Conservation (phyloP, 2,888 invertebrate species). For the Esperia sulphurella region DNA sequence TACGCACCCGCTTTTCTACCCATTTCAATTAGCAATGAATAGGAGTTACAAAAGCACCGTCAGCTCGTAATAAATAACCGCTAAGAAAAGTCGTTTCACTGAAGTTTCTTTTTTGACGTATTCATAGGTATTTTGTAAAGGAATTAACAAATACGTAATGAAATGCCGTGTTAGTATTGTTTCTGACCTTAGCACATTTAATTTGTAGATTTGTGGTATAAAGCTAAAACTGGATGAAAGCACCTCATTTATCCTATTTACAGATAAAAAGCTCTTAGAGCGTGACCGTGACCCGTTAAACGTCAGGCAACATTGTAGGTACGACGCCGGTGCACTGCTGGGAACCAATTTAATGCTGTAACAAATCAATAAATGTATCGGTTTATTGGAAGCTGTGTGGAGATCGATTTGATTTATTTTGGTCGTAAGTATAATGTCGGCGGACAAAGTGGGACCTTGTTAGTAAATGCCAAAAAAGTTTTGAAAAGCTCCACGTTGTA, state of each 20-base stretch:
- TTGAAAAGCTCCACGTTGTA: constrained; percentile 26
- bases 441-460: constrained; percentile 66
- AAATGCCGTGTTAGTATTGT: no score
- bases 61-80: constrained; percentile 37
- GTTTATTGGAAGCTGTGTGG: constrained; percentile 76
- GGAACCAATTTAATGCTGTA: constrained; percentile 77
- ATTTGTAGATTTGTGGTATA: no score
- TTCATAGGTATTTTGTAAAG: background rate
- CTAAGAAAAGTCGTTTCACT: constrained; percentile 21
- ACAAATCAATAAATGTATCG: constrained; percentile 79
- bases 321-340: constrained; percentile 65
- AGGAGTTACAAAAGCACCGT: constrained; percentile 52
- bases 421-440: constrained; percentile 51
- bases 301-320: constrained; percentile 44
- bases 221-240: background rate
- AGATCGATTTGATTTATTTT: constrained; percentile 76
- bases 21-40: constrained; percentile 74
- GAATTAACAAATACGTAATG: no score
- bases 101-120: background rate
- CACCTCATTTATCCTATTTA: background rate
- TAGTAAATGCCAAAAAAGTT: constrained; percentile 71
- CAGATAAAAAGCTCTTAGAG: constrained; percentile 23
- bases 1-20: constrained; percentile 58
- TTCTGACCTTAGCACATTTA: no score
- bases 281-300: constrained; percentile 49